Evolutionary conservation across 2,113 vertebrate genomes (phyloP).

Genomic region (Chamaetylas fuelleborni): DNA sequence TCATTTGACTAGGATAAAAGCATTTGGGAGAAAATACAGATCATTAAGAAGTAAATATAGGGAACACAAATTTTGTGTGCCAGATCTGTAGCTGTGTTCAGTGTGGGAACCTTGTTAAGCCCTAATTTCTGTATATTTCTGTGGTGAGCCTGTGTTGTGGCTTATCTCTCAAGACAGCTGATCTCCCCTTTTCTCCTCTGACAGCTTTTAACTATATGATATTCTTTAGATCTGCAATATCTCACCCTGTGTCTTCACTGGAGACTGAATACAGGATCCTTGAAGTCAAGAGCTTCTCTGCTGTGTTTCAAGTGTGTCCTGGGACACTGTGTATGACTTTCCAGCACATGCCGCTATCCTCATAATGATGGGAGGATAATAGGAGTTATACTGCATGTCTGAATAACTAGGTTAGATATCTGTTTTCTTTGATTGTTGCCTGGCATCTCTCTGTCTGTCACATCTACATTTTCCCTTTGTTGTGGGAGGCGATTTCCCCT

Average conservation of each 20-base stretch:
- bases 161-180: slow-evolving; percentile 52
- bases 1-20: not conserved
- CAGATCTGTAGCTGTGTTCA: not conserved
- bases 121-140: slow-evolving; percentile 35
- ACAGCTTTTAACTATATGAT: slow-evolving; percentile 62
- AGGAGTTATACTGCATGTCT: slow-evolving; percentile 32
- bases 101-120: not conserved
- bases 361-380: slow-evolving; percentile 51
- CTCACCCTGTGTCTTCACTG: slow-evolving; percentile 53
- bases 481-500: slow-evolving; percentile 27
- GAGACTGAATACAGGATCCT: slow-evolving; percentile 51
- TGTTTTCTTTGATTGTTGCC: slow-evolving; percentile 51
- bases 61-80: not conserved
- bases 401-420: slow-evolving; percentile 49
- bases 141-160: not conserved
- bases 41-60: not conserved
- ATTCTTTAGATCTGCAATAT: slow-evolving; percentile 62
- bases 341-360: slow-evolving; percentile 31
- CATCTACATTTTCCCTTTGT: slow-evolving; percentile 49
- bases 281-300: slow-evolving; percentile 64
- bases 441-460: slow-evolving; percentile 39
- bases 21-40: not conserved
- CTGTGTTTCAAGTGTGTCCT: slow-evolving; percentile 66
- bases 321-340: slow-evolving; percentile 48
- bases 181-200: slow-evolving; percentile 55